Evolutionary conservation across 2,888 invertebrate species (phyloP).

Genomic region (Clanis bilineata): DNA sequence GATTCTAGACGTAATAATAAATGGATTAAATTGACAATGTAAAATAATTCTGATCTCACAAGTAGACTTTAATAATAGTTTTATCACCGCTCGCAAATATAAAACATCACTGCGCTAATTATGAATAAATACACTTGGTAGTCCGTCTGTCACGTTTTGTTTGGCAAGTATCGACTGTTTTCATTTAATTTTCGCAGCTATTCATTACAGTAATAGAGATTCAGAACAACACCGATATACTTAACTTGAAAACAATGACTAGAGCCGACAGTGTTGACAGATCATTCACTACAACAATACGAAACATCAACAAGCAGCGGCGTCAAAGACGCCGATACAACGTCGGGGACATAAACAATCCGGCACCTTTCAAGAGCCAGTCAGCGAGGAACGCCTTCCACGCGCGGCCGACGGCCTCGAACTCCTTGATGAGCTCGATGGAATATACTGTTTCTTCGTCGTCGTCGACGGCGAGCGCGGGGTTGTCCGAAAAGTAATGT

Average conservation of each 20-base stretch:
- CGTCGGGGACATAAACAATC: constrained; percentile 62
- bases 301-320: constrained; percentile 43
- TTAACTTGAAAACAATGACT: neutral
- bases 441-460: constrained; percentile 86
- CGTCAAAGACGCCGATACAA: constrained; percentile 30
- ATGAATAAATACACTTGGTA: neutral
- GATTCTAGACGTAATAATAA: neutral
- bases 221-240: neutral
- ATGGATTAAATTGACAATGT: neutral
- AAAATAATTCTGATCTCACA: neutral
- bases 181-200: neutral
- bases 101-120: neutral
- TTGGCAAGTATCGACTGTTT: neutral
- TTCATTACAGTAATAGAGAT: neutral
- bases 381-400: constrained; percentile 90
- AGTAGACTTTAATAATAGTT: neutral
- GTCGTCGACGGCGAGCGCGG: constrained; percentile 85
- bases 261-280: neutral
- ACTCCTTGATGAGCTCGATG: constrained; percentile 93
- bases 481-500: constrained; percentile 92
- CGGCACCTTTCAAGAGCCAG: constrained; percentile 81
- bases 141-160: neutral
- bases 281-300: constrained; percentile 38
- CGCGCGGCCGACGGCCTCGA: constrained; percentile 89
- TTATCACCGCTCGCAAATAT: neutral